These are phyloP conservation scores for Anolis sagrei DNA, from an alignment of 2,113 vertebrate genomes.

Conservation along the genomic window DNA sequence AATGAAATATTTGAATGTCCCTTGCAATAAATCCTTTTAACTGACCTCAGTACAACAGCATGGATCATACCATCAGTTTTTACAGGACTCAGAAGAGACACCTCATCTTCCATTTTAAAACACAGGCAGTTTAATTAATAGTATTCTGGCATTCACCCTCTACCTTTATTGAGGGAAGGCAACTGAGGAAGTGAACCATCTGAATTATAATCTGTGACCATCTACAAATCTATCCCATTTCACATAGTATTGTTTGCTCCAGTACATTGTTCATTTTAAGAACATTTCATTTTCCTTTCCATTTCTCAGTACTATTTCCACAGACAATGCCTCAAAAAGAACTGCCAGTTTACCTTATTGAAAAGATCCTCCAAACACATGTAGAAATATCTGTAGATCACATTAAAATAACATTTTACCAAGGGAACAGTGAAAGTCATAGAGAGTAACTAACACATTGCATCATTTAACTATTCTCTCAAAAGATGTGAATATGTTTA, in stretches of 20 bases:
- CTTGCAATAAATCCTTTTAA: background rate
- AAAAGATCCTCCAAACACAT: constrained; percentile 11
- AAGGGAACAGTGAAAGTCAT: constrained; percentile 37
- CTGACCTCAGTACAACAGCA: background rate
- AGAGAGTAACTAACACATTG: constrained; percentile 39
- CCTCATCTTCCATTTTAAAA: no score
- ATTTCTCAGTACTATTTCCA: background rate
- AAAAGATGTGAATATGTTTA: constrained; percentile 53
- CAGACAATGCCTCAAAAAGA: background rate
- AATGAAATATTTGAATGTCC: background rate
- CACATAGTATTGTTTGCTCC: background rate
- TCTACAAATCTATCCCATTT: background rate
- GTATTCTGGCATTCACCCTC: background rate
- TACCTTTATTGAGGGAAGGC: background rate
- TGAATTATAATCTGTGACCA: background rate
- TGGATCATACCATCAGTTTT: background rate
- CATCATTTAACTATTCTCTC: constrained; percentile 44
- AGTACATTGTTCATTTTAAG: background rate
- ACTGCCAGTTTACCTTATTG: background rate
- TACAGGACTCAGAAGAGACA: no score
- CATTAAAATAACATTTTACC: constrained; percentile 38
- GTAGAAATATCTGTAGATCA: constrained; percentile 7
- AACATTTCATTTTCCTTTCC: background rate
- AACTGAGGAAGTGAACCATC: background rate
- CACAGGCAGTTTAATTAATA: no score